Evolutionary conservation across 2,888 invertebrate species (phyloP).

Genomic region (Eupeodes luniger): DNA sequence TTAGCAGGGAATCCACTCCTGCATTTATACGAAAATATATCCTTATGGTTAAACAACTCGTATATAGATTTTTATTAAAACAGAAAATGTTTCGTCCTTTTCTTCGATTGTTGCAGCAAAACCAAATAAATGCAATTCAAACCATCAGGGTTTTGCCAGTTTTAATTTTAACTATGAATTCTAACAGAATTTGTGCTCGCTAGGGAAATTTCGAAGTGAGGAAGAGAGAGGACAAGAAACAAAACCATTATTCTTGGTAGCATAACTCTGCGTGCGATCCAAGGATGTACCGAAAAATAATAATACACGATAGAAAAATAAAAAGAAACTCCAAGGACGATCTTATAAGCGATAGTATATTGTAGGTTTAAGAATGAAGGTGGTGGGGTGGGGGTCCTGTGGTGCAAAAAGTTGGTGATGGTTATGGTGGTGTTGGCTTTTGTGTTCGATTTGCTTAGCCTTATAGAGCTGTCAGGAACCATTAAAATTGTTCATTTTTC

Average conservation of each 20-base stretch:
- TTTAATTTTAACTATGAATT: not conserved
- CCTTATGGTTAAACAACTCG: not conserved
- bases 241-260: conserved; percentile 49
- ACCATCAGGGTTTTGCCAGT: conserved; percentile 43
- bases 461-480: conserved; percentile 73
- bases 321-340: conserved; percentile 35
- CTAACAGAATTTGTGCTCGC: conserved; percentile 23
- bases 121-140: conserved; percentile 60
- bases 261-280: conserved; percentile 50
- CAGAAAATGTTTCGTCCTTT: conserved; percentile 48
- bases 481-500: conserved; percentile 73
- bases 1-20: conserved; percentile 3
- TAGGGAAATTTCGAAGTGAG: conserved; percentile 53
- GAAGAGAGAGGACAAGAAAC: conserved; percentile 13
- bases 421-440: conserved; percentile 47
- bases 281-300: not conserved
- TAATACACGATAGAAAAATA: not conserved
- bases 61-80: conserved; percentile 60
- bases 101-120: conserved; percentile 43
- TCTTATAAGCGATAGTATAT: conserved; percentile 48
- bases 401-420: not conserved
- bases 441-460: conserved; percentile 72
- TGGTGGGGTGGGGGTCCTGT: not conserved
- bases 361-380: not conserved
- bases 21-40: not conserved